A percentile compares a stretch with the other conserved stretches of the same genome.
These are phyloP conservation scores for Microcebus lehilahytsara DNA, from an alignment of 2,113 vertebrate genomes.

Conservation along the genomic window DNA sequence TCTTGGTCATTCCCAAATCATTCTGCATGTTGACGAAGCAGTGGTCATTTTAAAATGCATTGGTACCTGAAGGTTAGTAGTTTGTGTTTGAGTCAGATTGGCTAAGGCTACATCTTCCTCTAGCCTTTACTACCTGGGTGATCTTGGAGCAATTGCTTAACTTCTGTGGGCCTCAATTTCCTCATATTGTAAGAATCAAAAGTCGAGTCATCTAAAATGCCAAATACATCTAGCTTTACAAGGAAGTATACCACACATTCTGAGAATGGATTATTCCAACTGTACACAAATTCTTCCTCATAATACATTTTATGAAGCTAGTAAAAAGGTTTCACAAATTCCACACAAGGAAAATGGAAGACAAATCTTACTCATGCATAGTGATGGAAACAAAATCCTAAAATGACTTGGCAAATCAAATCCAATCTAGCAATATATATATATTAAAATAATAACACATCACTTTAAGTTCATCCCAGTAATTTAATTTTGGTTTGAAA, in stretches of 20 bases:
- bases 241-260: background rate
- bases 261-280: background rate
- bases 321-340: background rate
- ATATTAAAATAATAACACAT: background rate
- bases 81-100: background rate
- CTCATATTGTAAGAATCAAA: background rate
- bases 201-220: background rate
- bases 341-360: background rate
- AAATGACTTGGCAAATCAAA: background rate
- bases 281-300: background rate
- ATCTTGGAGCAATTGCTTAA: background rate
- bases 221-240: background rate
- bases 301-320: background rate
- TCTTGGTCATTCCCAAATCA: background rate
- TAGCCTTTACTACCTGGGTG: background rate
- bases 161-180: background rate
- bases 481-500: background rate
- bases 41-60: background rate
- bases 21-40: background rate
- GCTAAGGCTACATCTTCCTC: background rate
- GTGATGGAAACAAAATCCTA: background rate
- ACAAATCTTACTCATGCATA: background rate
- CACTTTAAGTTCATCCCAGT: background rate
- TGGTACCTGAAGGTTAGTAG: background rate
- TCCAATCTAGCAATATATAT: background rate